These are phyloP conservation scores for Tarsius wallacei DNA, from an alignment of 2,797 vertebrate species.

Conservation along the genomic window DNA sequence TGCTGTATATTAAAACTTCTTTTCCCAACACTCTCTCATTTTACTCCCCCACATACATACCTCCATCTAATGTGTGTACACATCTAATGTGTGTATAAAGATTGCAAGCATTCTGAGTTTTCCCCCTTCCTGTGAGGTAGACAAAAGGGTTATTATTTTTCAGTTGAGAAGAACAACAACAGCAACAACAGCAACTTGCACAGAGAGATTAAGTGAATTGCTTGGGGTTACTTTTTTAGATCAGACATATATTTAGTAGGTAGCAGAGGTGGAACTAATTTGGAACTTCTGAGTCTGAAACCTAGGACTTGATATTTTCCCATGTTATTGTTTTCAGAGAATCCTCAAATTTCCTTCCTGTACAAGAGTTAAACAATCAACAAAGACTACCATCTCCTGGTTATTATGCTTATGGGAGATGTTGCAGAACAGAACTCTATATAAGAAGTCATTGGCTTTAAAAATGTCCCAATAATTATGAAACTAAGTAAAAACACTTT, in stretches of 20 bases:
- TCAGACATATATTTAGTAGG: background rate
- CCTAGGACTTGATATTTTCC: background rate
- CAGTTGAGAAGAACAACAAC: background rate
- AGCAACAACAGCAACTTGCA: background rate
- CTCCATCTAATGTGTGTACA: background rate
- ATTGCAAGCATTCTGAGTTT: background rate
- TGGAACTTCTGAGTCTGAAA: background rate
- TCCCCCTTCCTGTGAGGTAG: background rate
- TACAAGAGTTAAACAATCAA: background rate
- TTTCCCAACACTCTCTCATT: background rate
- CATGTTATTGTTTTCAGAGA: background rate
- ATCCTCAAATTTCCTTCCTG: slow-evolving; percentile 13
- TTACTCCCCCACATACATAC: background rate
- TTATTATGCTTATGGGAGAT: background rate
- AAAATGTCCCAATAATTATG: background rate
- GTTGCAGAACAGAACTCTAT: background rate
- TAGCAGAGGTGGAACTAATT: background rate
- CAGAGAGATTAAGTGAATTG: background rate
- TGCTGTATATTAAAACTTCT: background rate
- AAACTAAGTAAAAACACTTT: background rate
- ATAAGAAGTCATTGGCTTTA: background rate
- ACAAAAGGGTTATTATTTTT: background rate
- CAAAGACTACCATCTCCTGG: background rate
- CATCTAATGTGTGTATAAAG: background rate
- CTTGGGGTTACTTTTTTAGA: background rate